Evolutionary conservation across 2,888 invertebrate genomes (phyloP), one percentile per base, ranked within the genome.

Genomic region (Drosophila merina): DNA sequence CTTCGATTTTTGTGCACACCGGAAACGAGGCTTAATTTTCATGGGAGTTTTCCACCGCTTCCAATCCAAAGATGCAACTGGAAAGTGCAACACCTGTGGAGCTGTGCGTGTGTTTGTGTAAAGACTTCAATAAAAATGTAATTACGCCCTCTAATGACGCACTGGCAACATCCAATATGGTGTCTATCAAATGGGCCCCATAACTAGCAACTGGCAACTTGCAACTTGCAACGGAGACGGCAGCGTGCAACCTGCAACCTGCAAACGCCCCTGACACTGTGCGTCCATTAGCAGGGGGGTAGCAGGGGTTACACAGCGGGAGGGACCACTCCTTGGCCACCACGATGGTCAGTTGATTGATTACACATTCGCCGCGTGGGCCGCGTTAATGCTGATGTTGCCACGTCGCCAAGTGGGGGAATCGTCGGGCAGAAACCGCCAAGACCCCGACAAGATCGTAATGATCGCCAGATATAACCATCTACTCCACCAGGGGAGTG

Each of bases 81-180:
- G 59, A 59, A 48, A 47, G 44, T 26, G 54, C 54, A 57, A 57
- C 72, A 71, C 69, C 69, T 57, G 72, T 36, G 36, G 36, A 12
- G 36, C n/a, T 12, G 36, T 12, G 12, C 9, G 10, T 33, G 33
- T 33, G 33, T 33, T 8, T 33, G 8, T 36, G 36, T 25, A 63
- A 57, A 56, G 71, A 26, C 64, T 64, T 72, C 72, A 86, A 84
- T 86, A 71, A 79, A 84, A 84, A 84, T 84, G 82, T 82, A 84
- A 84, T 84, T 84, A 84, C 87, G 87, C 85, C 86, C 82, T 84
- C 83, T 63, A 81, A 80, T 81, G 82, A 70, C 74, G 63, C 58
- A 54, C 72, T 60, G 60, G 57, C 84, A 77, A 57, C 52, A 44
- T 67, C 58, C 26, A 56, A 60, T 69, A 57, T 20, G 45, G 63